phyloP scores from a whole-genome alignment of 2,113 vertebrate species.

The Crotophaga sulcirostris region DNA sequence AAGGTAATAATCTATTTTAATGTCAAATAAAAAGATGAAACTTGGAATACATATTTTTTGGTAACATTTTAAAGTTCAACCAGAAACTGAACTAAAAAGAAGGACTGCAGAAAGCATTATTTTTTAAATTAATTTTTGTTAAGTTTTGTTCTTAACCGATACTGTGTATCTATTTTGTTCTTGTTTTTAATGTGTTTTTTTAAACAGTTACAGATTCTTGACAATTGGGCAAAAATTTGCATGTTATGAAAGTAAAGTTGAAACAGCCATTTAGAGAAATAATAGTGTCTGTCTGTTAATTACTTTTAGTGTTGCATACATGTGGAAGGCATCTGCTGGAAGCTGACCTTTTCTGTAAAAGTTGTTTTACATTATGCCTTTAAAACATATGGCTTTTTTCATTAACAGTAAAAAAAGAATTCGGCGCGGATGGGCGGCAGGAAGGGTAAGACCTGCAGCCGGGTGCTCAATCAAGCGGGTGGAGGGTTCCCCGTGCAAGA shows the following conservation, averaged over 20 bases:
- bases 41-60: not conserved
- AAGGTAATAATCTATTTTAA: constrained; percentile 55
- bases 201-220: not conserved
- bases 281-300: not conserved
- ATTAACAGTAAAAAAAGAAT: not conserved
- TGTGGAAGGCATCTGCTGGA: not conserved
- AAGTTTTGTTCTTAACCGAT: not conserved
- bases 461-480: too few relatives aligned
- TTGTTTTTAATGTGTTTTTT: not conserved
- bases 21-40: constrained; percentile 21
- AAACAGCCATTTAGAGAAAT: not conserved
- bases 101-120: not conserved
- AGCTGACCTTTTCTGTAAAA: not conserved
- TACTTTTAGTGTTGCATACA: not conserved
- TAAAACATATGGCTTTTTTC: not conserved
- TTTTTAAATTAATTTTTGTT: not conserved
- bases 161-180: not conserved
- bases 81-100: not conserved
- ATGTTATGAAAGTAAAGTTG: not conserved
- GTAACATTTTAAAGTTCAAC: constrained; percentile 33
- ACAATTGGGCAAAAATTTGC: not conserved
- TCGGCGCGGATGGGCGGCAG: too few relatives aligned
- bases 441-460: too few relatives aligned
- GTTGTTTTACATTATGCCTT: not conserved
- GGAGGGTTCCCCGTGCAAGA: too few relatives aligned